Percentiles rank a stretch among this genome's conserved stretches.
These are phyloP conservation scores for Rhegmatorhina hoffmannsi DNA, from an alignment of 2,113 vertebrate species.

Conservation along the genomic window DNA sequence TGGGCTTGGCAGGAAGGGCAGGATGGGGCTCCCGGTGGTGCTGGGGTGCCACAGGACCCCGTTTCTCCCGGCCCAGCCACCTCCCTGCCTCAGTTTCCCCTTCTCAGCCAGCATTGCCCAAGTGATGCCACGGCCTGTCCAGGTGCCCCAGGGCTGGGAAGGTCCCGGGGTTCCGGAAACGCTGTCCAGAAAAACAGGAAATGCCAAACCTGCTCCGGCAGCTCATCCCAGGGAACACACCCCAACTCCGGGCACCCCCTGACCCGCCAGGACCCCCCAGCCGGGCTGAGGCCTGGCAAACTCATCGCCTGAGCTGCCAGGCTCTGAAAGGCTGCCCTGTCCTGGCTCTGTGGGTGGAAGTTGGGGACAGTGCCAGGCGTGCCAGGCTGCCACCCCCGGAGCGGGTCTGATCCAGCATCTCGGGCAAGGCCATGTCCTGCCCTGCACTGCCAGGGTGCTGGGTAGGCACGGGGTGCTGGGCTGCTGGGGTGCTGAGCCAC, in stretches of 20 bases:
- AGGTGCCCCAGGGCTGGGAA: not conserved
- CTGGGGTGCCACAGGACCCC: not conserved
- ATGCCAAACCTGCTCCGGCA: not conserved
- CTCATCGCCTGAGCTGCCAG: not conserved
- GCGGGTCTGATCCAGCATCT: not conserved
- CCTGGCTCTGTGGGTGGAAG: not conserved
- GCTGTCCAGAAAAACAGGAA: not conserved
- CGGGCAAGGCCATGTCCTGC: not conserved
- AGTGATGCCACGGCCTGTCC: not conserved
- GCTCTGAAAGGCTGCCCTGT: not conserved
- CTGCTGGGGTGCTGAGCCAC: too few species aligned
- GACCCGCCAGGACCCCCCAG: accelerated
- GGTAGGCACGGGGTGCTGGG: not conserved
- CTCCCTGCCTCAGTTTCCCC: not conserved
- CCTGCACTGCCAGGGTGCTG: not conserved
- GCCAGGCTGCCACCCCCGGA: not conserved
- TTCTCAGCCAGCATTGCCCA: not conserved
- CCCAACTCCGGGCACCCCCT: accelerated
- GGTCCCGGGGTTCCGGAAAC: not conserved
- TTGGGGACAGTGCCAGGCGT: not conserved
- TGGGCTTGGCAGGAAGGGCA: accelerated
- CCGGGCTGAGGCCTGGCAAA: not conserved
- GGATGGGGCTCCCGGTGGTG: accelerated
- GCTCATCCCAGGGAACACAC: accelerated
- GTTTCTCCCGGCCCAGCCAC: not conserved